Base-by-base conservation (phyloP, 1,140 invertebrate species). In the Melitaea cinxia region DNA sequence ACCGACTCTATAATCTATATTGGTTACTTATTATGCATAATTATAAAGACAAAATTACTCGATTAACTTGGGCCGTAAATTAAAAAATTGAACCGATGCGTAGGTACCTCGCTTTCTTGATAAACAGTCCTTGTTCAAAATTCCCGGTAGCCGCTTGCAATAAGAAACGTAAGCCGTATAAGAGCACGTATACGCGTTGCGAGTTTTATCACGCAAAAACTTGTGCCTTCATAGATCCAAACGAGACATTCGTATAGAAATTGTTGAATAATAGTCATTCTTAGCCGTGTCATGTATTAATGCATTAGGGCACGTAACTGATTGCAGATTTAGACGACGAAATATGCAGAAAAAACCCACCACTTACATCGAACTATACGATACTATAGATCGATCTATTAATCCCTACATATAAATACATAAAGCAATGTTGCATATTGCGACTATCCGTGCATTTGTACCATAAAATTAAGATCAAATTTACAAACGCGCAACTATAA, bases 141-240 rank as follows among this genome's bases (percentile, higher is more conserved):
- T 75, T 75, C 73, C 50, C 33, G 19, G 67, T 70, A 72, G 45
- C 50, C 39, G 23, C 60, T 58, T 15, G 59, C 54, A 53, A 66
- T 67, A 57, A 67, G 73, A 72, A 72, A 72, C 61, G 45, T 54
- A 63, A 68, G 61, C 65, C 64, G 21, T 66, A 66, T 66, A 66
- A 59, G 56, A 55, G 53, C 47, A 65, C 62, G 57, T 60, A 58
- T 24, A 53, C 52, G 47, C 57, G 35, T 58, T 37, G 50, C 33
- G 56, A 65, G 35, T 54, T 45, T 65, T 53, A 66, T 60, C 37
- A 49, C 50, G 42, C 52, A 66, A 66, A 66, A 66, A 66, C 64
- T 55, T 26, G 28, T 49, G 55, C 35, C 21, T 17, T 54, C 28
- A 57, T 65, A 57, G 53, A 33, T 57, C 42, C 53, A 57, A 12